Conservation (phyloP, 2,113 vertebrate species). For the Ahaetulla prasina region DNA sequence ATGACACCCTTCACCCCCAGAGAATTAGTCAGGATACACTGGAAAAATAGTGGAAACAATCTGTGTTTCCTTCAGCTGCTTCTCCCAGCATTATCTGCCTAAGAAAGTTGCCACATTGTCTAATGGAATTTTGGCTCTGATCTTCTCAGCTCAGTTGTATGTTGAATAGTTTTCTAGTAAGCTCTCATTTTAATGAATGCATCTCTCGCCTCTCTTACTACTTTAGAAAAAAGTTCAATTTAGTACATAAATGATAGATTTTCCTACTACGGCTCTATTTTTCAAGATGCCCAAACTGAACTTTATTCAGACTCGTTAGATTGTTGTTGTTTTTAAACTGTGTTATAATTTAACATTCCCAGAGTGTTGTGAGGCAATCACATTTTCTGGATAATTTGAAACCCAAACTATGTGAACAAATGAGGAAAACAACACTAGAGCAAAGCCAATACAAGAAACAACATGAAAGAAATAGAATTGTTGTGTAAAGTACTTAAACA, state of each 20-base stretch:
- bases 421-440: slow-evolving; percentile 16
- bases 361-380: slow-evolving; percentile 36
- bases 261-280: neutral
- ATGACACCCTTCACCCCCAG: neutral
- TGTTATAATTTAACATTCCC: slow-evolving; percentile 17
- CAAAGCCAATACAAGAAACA: slow-evolving; percentile 2
- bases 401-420: slow-evolving; percentile 23
- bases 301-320: slow-evolving; percentile 33
- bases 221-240: neutral
- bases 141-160: neutral
- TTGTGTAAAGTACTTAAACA: neutral
- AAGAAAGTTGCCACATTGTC: neutral
- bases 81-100: neutral
- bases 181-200: neutral
- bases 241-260: neutral
- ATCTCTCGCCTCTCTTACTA: neutral
- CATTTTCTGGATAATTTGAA: slow-evolving; percentile 40
- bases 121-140: neutral
- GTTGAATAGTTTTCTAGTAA: neutral
- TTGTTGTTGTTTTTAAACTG: neutral
- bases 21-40: neutral
- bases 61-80: neutral
- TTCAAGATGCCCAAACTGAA: neutral
- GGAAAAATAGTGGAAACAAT: neutral
- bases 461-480: neutral